Base-by-base conservation (phyloP, 2,113 vertebrate genomes). In the Misgurnus mizolepis region DNA sequence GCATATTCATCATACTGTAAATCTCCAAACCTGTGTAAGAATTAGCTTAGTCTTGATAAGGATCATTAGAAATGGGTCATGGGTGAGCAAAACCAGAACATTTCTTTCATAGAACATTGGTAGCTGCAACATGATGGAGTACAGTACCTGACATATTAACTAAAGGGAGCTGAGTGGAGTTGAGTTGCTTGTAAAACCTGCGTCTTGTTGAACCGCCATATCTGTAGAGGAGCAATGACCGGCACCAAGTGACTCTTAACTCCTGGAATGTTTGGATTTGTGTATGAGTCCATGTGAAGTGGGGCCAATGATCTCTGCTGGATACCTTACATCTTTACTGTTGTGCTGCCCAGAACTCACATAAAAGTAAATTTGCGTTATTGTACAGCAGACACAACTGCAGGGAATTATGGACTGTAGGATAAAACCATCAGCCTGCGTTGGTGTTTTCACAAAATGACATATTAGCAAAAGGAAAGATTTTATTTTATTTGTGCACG, bases 171-270 rank as follows among this genome's bases (percentile, higher is more conserved):
- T n/a, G 18, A n/a, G 34, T 58, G 27, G 56, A 73, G 53, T 83
- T 84, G 68, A 84, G 79, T 61, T 61, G 85, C 86, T 84, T 78
- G 78, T 90, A 90, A 90, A 90, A 22, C 64, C 45, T 76, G 55
- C 18, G 22, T 70, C 83, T 67, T 62, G 50, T 84, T 78, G 86
- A 12, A 76, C 53, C 80, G 76, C 45, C 55, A 47, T 72, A 86
- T 70, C 72, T 77, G 74, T 85, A 85, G 73, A 49, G 67, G 67
- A 4, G 71, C 56, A 45, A 56, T 76, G 77, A 88, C 80, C 76
- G 82, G 53, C 79, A 84, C 80, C 77, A 72, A 22, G n/a, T 56
- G 69, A 77, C 66, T 88, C n/a, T 88, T 87, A 86, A 87, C 84
- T 73, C 71, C 74, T 58, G 83, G 74, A 85, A 84, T 47, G 80